phyloP scores from a whole-genome alignment of 2,113 vertebrate species.

The Rhea pennata region DNA sequence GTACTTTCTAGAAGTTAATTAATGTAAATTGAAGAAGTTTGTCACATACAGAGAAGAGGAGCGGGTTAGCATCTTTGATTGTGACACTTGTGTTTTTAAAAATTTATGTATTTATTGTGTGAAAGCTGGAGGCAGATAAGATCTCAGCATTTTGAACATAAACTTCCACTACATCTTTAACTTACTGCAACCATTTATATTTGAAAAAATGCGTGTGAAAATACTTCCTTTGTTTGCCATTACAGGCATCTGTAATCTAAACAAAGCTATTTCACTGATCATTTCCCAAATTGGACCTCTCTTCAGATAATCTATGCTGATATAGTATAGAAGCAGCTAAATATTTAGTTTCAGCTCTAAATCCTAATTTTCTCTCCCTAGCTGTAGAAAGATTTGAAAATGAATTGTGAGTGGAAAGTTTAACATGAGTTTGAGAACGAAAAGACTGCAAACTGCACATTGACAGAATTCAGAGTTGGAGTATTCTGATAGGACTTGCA shows the following conservation, averaged over 20 bases:
- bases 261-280: neutral
- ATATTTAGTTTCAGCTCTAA: neutral
- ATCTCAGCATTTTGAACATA: neutral
- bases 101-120: fast-evolving
- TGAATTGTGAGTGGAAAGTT: neutral
- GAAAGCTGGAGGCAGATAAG: neutral
- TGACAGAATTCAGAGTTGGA: neutral
- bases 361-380: neutral
- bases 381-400: neutral
- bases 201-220: neutral
- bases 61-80: neutral
- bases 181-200: neutral
- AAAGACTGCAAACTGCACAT: neutral
- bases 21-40: neutral
- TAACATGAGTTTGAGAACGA: neutral
- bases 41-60: neutral
- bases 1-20: neutral
- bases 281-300: neutral
- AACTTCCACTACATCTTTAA: neutral
- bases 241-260: neutral
- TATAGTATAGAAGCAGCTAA: neutral
- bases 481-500: neutral
- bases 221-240: neutral
- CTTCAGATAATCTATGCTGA: neutral
- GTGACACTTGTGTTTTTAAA: neutral